Evolutionary conservation across 2,113 vertebrate species (phyloP), one percentile per base, ranked within the genome.

Genomic region (Podiceps cristatus): DNA sequence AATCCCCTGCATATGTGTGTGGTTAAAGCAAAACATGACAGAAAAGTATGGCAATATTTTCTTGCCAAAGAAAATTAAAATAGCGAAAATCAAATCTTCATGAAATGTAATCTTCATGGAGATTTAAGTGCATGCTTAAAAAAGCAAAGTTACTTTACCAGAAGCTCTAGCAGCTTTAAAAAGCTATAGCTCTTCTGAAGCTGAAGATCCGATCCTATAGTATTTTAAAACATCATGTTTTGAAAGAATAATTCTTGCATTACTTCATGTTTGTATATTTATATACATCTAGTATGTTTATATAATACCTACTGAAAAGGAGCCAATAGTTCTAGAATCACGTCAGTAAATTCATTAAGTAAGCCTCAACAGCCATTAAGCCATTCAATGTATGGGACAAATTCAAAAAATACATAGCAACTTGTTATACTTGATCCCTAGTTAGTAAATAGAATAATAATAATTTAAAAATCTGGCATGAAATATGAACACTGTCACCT

Each of bases 1-100:
- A 93, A 91, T 86, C 35, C 49, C 28, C 49, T 84, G 33, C 18
- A 4, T 63, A 73, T 59, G 10, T 12, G 13, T 52, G 18, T 22
- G 13, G 12, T 60, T 60, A 88, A 55, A 60, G 18, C 13, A 83
- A 89, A 92, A 84, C 16, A 63, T 29, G 27, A 35, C 60, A 88
- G 37, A 63, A 50, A 87, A 85, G 17, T 22, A 74, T 23, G n/a
- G 49, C 29, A 86, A 23, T 27, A 28, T 45, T 76, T 93, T 84
- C 76, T 58, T 86, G 28, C 27, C 18, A 60, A 92, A 72, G 44
- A 64, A 76, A 82, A 96, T 45, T 73, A 33, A 88, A 73, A 72
- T 13, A 73, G 27, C 31, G 7, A 17, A 71, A 86, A 62, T 50
- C 10, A 84, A 69, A 74, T 71, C 63, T 86, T 29, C 37, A 80